Percentiles rank a stretch among this genome's conserved stretches.
These are phyloP conservation scores for Abramis brama DNA, from an alignment of 2,113 vertebrate species.

Conservation along the genomic window DNA sequence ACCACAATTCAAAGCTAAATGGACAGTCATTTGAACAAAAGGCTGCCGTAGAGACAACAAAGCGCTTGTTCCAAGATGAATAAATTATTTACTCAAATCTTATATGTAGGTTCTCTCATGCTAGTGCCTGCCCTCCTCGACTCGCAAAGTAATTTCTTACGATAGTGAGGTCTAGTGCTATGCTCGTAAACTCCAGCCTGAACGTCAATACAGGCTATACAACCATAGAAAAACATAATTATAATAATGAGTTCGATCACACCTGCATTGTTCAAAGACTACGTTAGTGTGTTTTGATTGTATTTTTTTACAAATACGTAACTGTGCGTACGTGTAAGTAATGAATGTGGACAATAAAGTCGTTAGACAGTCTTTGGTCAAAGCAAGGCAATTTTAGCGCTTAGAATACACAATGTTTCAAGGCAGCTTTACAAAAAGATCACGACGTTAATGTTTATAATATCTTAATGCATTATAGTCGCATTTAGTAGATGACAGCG, in stretches of 20 bases:
- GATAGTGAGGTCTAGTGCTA: not conserved
- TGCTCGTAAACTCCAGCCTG: not conserved
- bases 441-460: not conserved
- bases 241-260: not conserved
- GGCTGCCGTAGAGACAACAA: conserved; percentile 16
- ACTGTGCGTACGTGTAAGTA: not conserved
- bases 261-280: not conserved
- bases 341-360: not conserved
- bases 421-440: not conserved
- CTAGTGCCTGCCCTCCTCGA: not conserved
- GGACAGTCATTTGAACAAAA: conserved; percentile 17
- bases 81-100: not conserved
- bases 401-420: not conserved
- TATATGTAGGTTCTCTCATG: not conserved
- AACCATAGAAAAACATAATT: not conserved
- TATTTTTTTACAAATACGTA: not conserved
- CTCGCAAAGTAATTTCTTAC: not conserved
- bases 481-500: not conserved
- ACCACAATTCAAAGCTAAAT: conserved; percentile 1
- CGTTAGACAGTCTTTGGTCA: not conserved
- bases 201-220: not conserved
- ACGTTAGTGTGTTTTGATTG: not conserved
- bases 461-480: not conserved
- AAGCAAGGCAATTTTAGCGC: not conserved
- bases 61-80: not conserved